phyloP scores from a whole-genome alignment of 1,140 invertebrate genomes.

The Ctenoplectra terminalis region DNA sequence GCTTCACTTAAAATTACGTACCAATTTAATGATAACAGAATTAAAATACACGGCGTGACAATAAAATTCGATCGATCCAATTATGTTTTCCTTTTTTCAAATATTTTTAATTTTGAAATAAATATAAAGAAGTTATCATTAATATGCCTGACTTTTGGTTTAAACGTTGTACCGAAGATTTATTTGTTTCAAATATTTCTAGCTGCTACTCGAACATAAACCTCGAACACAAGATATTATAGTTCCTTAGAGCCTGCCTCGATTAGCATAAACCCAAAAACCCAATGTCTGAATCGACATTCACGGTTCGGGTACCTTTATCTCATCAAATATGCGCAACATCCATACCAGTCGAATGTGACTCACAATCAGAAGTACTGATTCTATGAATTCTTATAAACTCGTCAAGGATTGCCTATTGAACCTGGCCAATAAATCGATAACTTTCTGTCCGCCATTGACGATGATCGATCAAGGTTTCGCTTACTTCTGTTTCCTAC shows the following conservation, averaged over 20 bases:
- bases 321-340: conserved; percentile 10
- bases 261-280: conserved; percentile 15
- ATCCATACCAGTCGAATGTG: neutral
- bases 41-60: neutral
- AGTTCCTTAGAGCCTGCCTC: too few relatives aligned
- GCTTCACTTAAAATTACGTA: neutral
- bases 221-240: too few relatives aligned
- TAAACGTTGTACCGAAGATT: too few relatives aligned
- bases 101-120: too few relatives aligned
- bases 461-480: too few relatives aligned
- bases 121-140: too few relatives aligned
- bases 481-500: too few relatives aligned
- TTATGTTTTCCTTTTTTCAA: too few relatives aligned
- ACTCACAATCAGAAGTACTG: neutral
- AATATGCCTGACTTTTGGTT: too few relatives aligned
- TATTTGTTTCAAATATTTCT: too few relatives aligned
- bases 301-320: neutral
- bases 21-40: neutral
- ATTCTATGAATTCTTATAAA: neutral
- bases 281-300: neutral
- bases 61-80: neutral
- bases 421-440: neutral
- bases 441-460: neutral
- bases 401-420: neutral
- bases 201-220: too few relatives aligned